Base-by-base conservation (phyloP, 2,797 vertebrate species). In the Pempheris klunzingeri region DNA sequence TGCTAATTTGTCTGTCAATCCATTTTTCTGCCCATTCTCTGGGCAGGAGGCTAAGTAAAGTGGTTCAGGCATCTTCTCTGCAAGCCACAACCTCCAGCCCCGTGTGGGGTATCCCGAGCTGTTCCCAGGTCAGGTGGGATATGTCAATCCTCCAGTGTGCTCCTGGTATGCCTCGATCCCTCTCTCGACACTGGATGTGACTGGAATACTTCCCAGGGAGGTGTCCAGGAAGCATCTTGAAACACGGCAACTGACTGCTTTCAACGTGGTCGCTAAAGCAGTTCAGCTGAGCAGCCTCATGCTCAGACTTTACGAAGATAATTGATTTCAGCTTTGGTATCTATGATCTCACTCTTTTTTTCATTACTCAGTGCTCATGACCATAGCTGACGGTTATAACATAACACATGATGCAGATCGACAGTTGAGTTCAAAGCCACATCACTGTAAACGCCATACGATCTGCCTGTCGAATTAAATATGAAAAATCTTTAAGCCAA, bases 41-140 rank as follows among this genome's bases (percentile, higher is more conserved):
- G 20, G 10, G 43, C 43, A 70, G 10, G 22, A 39, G 46, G 24
- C 24, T 39, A 39, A 70, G 59, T 44, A 64, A 50, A 46, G 17
- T 58, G 18, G 4, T 12, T 4, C 20, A 49, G 46, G 68, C 49
- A 36, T 30, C 11, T 10, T 63, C 36, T 54, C 28, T 28, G 36
- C 26, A 44, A 26, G 36, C 39, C 46, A 57, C 11, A 69, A 44
- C 54, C 50, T 47, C 41, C 7, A 54, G 15, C 47, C 44, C 30
- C 18, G 70, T 0, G 3, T 22, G 38, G 52, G 60, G 22, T 20
- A 57, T 63, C 32, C 41, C 0, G 3, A 34, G 22, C 36, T 58
- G 54, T 36, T 71, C 26, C 38, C 14, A 46, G 30, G 43, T 74
- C 64, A 59, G 50, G 65, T 50, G 53, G 28, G 15, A 49, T n/a